Conservation (phyloP, 2,888 invertebrate species). For the Apotomis betuletana region DNA sequence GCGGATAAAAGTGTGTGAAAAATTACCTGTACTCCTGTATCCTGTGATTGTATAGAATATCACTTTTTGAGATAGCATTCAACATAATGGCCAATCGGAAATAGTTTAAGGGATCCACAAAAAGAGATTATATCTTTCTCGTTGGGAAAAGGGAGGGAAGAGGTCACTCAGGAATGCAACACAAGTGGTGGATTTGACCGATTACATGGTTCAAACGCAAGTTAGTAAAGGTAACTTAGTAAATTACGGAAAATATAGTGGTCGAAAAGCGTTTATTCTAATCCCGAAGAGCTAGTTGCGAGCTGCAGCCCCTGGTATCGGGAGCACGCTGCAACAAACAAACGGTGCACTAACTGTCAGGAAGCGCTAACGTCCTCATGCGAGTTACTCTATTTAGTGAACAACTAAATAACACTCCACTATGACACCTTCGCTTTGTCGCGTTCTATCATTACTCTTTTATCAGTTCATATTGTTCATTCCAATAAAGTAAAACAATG, state of each 20-base stretch:
- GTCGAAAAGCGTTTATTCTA: slow-evolving; percentile 63
- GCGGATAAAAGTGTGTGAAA: slow-evolving; percentile 54
- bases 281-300: slow-evolving; percentile 66
- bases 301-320: slow-evolving; percentile 68
- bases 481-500: neutral
- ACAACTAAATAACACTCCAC: slow-evolving; percentile 6
- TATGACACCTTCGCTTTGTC: neutral
- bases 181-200: slow-evolving; percentile 21
- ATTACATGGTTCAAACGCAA: slow-evolving; percentile 19
- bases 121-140: slow-evolving; percentile 37
- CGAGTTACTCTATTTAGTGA: slow-evolving; percentile 48
- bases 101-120: slow-evolving; percentile 17
- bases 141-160: slow-evolving; percentile 16
- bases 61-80: slow-evolving; percentile 45
- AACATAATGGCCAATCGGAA: slow-evolving; percentile 46
- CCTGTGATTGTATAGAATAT: slow-evolving; percentile 56
- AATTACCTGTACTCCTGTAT: slow-evolving; percentile 73
- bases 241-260: slow-evolving; percentile 47
- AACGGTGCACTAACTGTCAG: slow-evolving; percentile 76
- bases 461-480: neutral
- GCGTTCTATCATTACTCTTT: neutral
- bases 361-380: slow-evolving; percentile 64
- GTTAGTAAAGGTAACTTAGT: slow-evolving; percentile 44
- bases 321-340: slow-evolving; percentile 80
- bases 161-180: slow-evolving; percentile 15